A percentile compares a stretch with the other conserved stretches of the same genome.
phyloP scores from a whole-genome alignment of 2,797 vertebrate species.

The Cyprinella venusta region DNA sequence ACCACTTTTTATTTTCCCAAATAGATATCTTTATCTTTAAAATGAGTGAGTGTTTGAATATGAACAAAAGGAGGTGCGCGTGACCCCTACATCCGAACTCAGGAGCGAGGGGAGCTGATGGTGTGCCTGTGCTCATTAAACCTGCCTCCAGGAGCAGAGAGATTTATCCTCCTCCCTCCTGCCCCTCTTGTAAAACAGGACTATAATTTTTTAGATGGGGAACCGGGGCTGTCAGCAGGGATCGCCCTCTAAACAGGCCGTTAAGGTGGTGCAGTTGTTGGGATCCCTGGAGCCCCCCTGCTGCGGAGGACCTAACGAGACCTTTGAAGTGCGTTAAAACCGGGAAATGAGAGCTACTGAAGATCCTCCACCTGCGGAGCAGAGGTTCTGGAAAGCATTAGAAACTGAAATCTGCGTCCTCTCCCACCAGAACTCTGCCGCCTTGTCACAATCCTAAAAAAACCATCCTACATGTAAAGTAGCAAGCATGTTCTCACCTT shows the following conservation, averaged over 20 bases:
- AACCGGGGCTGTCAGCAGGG: constrained; percentile 52
- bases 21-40: constrained; percentile 48
- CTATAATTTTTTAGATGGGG: constrained; percentile 53
- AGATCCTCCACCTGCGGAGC: constrained; percentile 54
- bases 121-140: constrained; percentile 50
- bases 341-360: constrained; percentile 59
- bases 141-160: constrained; percentile 42
- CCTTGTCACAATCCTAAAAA: constrained; percentile 2
- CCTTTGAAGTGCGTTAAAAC: constrained; percentile 61
- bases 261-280: constrained; percentile 51
- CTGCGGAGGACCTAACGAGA: constrained; percentile 49
- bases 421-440: constrained; percentile 35
- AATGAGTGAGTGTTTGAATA: constrained; percentile 38
- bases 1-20: constrained; percentile 34
- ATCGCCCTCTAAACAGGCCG: constrained; percentile 54
- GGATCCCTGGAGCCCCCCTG: constrained; percentile 43
- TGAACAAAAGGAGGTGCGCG: background rate
- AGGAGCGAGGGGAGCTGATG: constrained; percentile 12
- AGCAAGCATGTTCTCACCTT: constrained; percentile 34
- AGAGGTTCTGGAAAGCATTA: constrained; percentile 60
- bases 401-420: constrained; percentile 26
- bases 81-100: constrained; percentile 11
- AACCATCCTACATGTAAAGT: constrained; percentile 29
- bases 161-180: constrained; percentile 54
- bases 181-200: constrained; percentile 56